Evolutionary conservation across 2,888 invertebrate genomes (phyloP), one percentile per base, ranked within the genome.

Genomic region (Ceraclea dissimilis): DNA sequence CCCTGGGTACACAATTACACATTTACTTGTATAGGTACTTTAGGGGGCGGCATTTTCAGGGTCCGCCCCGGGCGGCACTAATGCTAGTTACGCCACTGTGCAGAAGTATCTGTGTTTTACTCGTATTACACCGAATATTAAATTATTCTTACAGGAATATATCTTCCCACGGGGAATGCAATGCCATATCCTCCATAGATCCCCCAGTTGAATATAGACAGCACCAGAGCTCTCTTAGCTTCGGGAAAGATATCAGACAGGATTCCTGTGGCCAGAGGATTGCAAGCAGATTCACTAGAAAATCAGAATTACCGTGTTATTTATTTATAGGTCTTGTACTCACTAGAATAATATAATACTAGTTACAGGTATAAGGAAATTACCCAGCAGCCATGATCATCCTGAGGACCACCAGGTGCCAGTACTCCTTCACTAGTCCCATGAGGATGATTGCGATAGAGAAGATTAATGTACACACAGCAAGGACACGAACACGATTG

Each of bases 151-250:
- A 39, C 75, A 1, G 92, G 90, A 13, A 92, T 79, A 65, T 93
- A 93, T 63, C 93, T 82, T 0, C 94, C 94, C 4, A 94, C 86
- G 0, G 94, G 93, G 69, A 93, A 94, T 0, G 93, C 91, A 62
- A 94, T 85, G 48, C 93, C 93, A 65, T 93, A 94, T 2, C 94
- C 94, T 31, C 93, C 91, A 67, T 94, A 95, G 63, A 94, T 93
- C 11, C 95, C 94, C 93, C 93, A 94, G 72, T 94, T 94, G 77
- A 94, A 94, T 60, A 95, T 84, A 1, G 93, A 92, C 79, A 94
- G 85, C 13, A 93, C 94, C 44, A 93, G 72, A 1, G 91, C 94
- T 56, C 94, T 80, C 66, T 91, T 88, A 60, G 83, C 79, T 68
- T 89, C 89, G 0, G 86, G 83, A 68, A 90, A 90, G 66, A 90